Base-by-base conservation (phyloP, 1,140 invertebrate species). In the Nasonia giraulti region DNA sequence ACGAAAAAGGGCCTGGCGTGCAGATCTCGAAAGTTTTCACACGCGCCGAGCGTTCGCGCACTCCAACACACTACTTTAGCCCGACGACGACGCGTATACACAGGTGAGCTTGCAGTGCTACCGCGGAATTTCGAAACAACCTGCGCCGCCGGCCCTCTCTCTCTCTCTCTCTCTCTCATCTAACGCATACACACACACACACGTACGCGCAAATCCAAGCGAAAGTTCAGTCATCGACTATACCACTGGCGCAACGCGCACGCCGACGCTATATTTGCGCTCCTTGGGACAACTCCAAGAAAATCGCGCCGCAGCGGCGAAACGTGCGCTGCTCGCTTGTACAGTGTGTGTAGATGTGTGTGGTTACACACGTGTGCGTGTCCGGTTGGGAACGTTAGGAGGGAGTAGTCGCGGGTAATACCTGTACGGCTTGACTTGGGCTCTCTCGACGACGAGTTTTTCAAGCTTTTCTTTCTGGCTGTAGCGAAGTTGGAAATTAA, bases 41-140 rank as follows among this genome's bases (percentile, higher is more conserved):
- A 17, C 14, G 10, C 44, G 50, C n/a, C 55, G 55, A 62, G 4
- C 55, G 20, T 62, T 62, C 55, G 55, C 55, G 55, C 20, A n/a
- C 55, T 55, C 50, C 12, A 44, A 44, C 40, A n/a, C 55, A 6
- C 6, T n/a, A 62, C 20, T 62, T 62, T n/a, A n/a, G 0, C 4
- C 55, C 50, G 50, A 55, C 50, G 14, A 55, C 8, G 8, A 14
- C 17, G 55, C 17, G 55, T 62, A 62, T 62, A 62, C 55, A 62
- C 55, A 62, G 55, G 55, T 62, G 55, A 62, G 55, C 55, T 62
- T 20, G 55, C 10, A n/a, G 69, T 23, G 10, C 69, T 14, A 20
- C 31, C 82, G 80, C 80, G 81, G 44, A 87, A 83, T 82, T 84
- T 88, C 11, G 50, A 87, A 75, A 77, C 83, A 80, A 80, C 77